A percentile compares a stretch with the other conserved stretches of the same genome.
phyloP scores from a whole-genome alignment of 2,888 invertebrate genomes.

The Drymonia ruficornis region DNA sequence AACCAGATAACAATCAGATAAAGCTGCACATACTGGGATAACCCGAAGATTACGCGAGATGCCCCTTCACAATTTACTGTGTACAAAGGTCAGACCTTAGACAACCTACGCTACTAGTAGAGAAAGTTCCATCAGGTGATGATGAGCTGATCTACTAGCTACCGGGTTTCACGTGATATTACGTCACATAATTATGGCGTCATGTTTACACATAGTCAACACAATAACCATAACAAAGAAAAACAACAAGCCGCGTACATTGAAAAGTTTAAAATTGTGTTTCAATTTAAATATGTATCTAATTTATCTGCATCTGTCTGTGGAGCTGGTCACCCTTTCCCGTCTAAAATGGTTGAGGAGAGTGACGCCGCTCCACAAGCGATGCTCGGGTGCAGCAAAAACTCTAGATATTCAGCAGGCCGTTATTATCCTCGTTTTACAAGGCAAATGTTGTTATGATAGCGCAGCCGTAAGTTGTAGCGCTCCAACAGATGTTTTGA shows the following conservation, averaged over 20 bases:
- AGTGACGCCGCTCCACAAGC: no score
- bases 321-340: no score
- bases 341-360: no score
- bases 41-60: slow-evolving; percentile 9
- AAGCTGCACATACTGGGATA: slow-evolving; percentile 15
- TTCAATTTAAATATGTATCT: background rate
- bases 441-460: background rate
- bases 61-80: slow-evolving; percentile 6
- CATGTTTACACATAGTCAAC: slow-evolving; percentile 1
- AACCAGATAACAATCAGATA: slow-evolving; percentile 25
- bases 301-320: no score
- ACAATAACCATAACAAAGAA: background rate
- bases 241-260: background rate
- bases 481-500: background rate
- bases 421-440: background rate
- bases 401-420: background rate
- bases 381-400: no score
- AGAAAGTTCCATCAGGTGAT: slow-evolving; percentile 37
- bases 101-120: slow-evolving; percentile 17
- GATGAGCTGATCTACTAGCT: slow-evolving; percentile 19
- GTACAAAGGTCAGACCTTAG: slow-evolving; percentile 17
- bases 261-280: background rate
- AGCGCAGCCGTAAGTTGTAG: background rate
- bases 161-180: slow-evolving; percentile 11
- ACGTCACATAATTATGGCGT: slow-evolving; percentile 21